phyloP scores from a whole-genome alignment of 2,113 vertebrate species.

The Illadopsis cleaveri region DNA sequence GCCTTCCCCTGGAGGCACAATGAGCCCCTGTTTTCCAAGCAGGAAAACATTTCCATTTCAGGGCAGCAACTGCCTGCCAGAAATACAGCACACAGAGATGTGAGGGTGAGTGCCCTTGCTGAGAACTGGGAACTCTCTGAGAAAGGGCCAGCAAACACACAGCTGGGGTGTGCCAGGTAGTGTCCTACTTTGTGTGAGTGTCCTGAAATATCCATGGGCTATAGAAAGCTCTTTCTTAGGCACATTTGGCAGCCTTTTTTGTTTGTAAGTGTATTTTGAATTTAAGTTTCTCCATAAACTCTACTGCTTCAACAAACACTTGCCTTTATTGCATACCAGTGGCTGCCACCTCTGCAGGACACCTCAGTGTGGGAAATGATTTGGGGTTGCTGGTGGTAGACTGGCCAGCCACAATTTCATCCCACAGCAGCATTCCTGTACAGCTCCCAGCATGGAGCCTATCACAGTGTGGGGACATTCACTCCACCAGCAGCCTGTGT shows the following conservation, averaged over 20 bases:
- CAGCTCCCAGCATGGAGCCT: background rate
- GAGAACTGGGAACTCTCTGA: background rate
- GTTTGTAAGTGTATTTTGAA: background rate
- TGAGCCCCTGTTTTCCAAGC: background rate
- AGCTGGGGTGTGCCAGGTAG: background rate
- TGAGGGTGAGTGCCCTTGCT: rapidly evolving
- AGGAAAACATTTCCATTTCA: background rate
- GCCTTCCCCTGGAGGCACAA: background rate
- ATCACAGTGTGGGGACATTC: background rate
- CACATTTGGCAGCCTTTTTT: background rate
- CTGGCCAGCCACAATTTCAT: background rate
- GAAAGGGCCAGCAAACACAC: background rate
- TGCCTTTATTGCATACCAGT: background rate
- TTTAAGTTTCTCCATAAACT: background rate
- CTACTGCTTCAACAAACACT: background rate
- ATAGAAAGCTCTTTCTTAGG: background rate
- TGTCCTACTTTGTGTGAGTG: background rate
- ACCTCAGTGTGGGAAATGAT: background rate
- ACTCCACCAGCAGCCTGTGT: background rate
- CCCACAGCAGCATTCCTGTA: background rate
- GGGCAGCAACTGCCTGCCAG: background rate
- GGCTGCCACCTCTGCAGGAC: background rate
- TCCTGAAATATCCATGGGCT: background rate
- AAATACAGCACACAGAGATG: background rate
- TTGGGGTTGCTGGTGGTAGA: background rate